Base-by-base conservation (phyloP, 2,797 vertebrate species). In the Zenarchopterus dispar region DNA sequence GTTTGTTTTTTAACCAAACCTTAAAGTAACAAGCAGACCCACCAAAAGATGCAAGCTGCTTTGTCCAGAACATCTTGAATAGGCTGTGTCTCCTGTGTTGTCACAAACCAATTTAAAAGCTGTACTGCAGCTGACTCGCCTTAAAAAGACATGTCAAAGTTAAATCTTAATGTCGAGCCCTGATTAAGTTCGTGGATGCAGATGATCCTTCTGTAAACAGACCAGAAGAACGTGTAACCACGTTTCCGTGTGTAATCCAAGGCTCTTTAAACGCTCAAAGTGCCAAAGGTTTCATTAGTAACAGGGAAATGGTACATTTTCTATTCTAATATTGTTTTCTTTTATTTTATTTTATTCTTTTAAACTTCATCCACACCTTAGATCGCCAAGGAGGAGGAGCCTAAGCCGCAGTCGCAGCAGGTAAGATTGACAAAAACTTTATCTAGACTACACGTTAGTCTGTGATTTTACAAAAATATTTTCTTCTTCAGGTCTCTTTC, bases 381-480 rank as follows among this genome's bases (percentile, higher is more conserved):
- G 97, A 95, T 98, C 97, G 67, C 97, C 97, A 2, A 94, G 90
- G 90, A 96, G 93, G 91, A 96, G 95, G 91, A 98, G 96, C 90
- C 94, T 96, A 58, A 98, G 96, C 73, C 94, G 97, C 24, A 98
- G 97, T 89, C 96, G 95, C 77, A 99, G 96, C 95, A 96, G 97
- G 97, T 98, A 93, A 53, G 84, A 23, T 49, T 24, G 8, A 59
- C 16, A 16, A n/a, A n/a, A 52, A 2, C 44, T 67, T 5, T n/a
- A 36, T 57, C 41, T 16, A 2, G 11, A 26, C 6, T 16, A 1
- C 39, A 1, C 2, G 0, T 78, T 70, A 36, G 9, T 33, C 1
- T 2, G n/a, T 39, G 17, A 47, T 10, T n/a, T 8, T 21, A 19
- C 41, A 1, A 24, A 39, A 5, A 42, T 16, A 18, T 0, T 8